Evolutionary conservation across 2,113 vertebrate genomes (phyloP).

Genomic region (Turdus rufiventris): DNA sequence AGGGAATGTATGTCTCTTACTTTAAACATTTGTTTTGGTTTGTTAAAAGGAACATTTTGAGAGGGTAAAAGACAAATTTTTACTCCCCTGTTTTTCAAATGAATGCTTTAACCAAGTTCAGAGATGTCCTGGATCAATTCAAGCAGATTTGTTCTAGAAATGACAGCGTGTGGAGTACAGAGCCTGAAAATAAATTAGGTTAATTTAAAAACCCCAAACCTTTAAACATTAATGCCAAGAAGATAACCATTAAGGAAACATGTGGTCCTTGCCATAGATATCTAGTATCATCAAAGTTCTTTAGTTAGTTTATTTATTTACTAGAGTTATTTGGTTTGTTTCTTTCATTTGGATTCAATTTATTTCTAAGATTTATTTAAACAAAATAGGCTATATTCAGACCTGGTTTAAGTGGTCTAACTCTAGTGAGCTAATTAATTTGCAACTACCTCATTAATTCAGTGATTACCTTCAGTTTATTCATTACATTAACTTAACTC

Average conservation of each 20-base stretch:
- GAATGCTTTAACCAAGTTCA: neutral
- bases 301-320: neutral
- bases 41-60: conserved; percentile 6
- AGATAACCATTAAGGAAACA: neutral
- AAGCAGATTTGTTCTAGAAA: neutral
- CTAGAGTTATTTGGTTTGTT: neutral
- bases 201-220: neutral
- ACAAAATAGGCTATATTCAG: neutral
- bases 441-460: conserved; percentile 37
- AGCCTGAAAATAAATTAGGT: neutral
- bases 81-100: neutral
- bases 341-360: neutral
- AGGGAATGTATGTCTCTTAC: neutral
- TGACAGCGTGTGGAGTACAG: neutral
- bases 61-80: neutral
- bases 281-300: neutral
- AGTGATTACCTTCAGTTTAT: conserved; percentile 36
- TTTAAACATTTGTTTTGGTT: conserved; percentile 50
- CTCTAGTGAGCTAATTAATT: conserved; percentile 5
- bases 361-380: neutral
- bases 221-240: neutral
- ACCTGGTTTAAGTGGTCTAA: neutral
- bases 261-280: neutral
- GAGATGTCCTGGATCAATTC: neutral
- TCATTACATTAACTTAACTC: conserved; percentile 24